Evolutionary conservation across 2,113 vertebrate species (phyloP), one percentile per base, ranked within the genome.

Genomic region (Catharus minimus): DNA sequence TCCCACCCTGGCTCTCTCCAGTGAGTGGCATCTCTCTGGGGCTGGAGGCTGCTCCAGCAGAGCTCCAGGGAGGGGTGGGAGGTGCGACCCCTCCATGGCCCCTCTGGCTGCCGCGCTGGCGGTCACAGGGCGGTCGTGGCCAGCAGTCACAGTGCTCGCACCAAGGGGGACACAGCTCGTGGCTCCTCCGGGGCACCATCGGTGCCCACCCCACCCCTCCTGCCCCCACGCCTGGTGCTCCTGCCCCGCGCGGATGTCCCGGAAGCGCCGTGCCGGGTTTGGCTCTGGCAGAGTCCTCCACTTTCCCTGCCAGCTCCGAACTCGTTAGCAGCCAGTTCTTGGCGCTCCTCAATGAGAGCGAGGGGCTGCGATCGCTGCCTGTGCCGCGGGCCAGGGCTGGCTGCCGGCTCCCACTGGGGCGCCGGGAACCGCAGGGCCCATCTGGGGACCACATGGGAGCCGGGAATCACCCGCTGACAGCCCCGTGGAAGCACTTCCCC

Each of bases 401-500:
- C 80, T 86, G 92, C 78, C 2, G 26, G 56, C 64, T 88, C 83
- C 88, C 1, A 1, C 90, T 49, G 86, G 57, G 77, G 78, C 1
- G 3, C 78, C 1, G 1, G 56, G 74, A 95, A 77, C 91, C 9
- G 0, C 85, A 80, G 88, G 56, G 46, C 79, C 64, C 94, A 92
- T 91, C 89, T 94, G 89, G 85, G 93, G n/a, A 24, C 68, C 91
- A 92, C 89, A 46, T 95, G 95, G 79, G 71, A 87, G 53, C 43
- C 0, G 1, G 62, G 65, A 66, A 41, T 47, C 58, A 38, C 90
- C 53, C 23, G 0, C 71, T 18, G 2, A 57, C 19, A 4, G 39
- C 44, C 36, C 28, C 2, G 0, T 6, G 7, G 43, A 61, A 65
- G 49, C 44, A 28, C 38, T 41, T 52, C 50, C n/a, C 21, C 33